A percentile compares a stretch with the other conserved stretches of the same genome.
These are phyloP conservation scores for Eospalax fontanierii DNA, from an alignment of 2,797 vertebrate genomes.

Conservation along the genomic window DNA sequence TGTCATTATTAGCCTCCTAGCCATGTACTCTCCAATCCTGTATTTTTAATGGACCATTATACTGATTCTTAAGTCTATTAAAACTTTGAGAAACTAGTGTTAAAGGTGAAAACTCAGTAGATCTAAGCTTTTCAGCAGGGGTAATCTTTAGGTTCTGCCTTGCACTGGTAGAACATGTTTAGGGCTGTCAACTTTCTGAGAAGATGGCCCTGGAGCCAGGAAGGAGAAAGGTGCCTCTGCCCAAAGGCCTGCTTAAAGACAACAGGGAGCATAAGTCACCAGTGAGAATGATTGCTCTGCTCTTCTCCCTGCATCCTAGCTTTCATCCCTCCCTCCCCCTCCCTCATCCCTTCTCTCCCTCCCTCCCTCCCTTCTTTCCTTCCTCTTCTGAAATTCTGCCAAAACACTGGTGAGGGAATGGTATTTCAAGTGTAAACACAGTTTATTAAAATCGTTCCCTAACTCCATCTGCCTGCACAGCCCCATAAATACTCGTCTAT, in stretches of 20 bases:
- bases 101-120: neutral
- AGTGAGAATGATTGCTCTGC: neutral
- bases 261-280: neutral
- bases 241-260: neutral
- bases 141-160: neutral
- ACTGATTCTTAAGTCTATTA: neutral
- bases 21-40: neutral
- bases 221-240: neutral
- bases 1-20: neutral
- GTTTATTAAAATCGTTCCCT: neutral
- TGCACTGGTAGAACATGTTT: neutral
- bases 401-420: neutral
- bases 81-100: conserved; percentile 1
- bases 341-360: neutral
- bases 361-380: neutral
- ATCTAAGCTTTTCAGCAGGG: neutral
- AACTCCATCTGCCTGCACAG: neutral
- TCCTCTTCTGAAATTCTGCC: neutral
- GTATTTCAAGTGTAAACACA: neutral
- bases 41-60: neutral
- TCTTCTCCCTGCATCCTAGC: accelerated
- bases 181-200: neutral
- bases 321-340: neutral
- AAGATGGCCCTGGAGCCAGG: neutral
- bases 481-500: neutral